A percentile compares a stretch with the other conserved stretches of the same genome.
phyloP scores from a whole-genome alignment of 2,797 vertebrate genomes.

The Mus minutoides region DNA sequence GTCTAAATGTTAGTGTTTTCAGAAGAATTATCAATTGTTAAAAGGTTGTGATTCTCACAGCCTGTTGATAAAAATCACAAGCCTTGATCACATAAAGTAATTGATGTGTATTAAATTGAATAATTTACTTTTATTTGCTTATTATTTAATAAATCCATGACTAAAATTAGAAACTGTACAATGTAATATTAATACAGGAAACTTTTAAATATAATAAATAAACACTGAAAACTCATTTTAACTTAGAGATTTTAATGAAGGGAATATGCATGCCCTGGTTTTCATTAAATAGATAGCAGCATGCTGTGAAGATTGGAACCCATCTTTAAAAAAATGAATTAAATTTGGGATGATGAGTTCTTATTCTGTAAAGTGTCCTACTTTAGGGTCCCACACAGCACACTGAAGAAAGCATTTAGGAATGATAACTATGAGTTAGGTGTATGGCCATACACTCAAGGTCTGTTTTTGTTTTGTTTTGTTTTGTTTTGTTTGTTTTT shows the following conservation, averaged over 20 bases:
- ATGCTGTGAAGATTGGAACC: constrained; percentile 70
- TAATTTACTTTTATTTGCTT: constrained; percentile 63
- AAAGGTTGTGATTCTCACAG: constrained; percentile 10
- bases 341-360: constrained; percentile 43
- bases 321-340: constrained; percentile 52
- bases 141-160: constrained; percentile 69
- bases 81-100: constrained; percentile 55
- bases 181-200: constrained; percentile 59
- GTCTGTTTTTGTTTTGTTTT: background rate
- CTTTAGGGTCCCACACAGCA: background rate
- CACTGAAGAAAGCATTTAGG: background rate
- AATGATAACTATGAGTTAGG: background rate
- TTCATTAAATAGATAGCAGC: constrained; percentile 71
- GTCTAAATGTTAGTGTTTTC: constrained; percentile 42
- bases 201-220: constrained; percentile 69
- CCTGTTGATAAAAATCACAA: constrained; percentile 50
- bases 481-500: too few species aligned
- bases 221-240: constrained; percentile 65
- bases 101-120: constrained; percentile 52
- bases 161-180: constrained; percentile 69
- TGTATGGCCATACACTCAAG: background rate
- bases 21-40: constrained; percentile 32
- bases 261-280: constrained; percentile 46
- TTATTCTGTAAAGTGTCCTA: constrained; percentile 33
- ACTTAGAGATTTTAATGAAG: constrained; percentile 67